Conservation (phyloP, 2,113 vertebrate species). For the Pandion haliaetus region DNA sequence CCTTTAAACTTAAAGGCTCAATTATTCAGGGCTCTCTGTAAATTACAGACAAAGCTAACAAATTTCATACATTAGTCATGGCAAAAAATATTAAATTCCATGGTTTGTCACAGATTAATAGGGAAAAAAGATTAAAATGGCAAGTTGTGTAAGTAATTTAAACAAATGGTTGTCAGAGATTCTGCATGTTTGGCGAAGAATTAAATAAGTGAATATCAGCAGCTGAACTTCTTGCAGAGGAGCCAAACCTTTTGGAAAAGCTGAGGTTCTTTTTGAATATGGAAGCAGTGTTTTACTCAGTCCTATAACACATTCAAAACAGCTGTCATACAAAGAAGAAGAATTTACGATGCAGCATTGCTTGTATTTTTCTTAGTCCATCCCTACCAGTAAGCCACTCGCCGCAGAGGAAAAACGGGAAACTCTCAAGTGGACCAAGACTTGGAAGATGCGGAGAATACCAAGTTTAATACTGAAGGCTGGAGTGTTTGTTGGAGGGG, state of each 20-base stretch:
- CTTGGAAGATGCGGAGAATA: background rate
- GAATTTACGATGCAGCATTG: background rate
- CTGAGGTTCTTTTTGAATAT: background rate
- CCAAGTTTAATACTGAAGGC: background rate
- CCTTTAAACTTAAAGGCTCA: slow-evolving; percentile 55
- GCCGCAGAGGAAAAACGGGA: background rate
- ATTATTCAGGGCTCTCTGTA: slow-evolving; percentile 50
- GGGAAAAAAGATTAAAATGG: slow-evolving; percentile 44
- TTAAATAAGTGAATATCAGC: slow-evolving; percentile 43
- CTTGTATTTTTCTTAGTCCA: slow-evolving; percentile 34
- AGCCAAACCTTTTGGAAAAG: slow-evolving; percentile 38
- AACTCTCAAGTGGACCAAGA: background rate
- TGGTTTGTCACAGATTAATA: slow-evolving; percentile 68
- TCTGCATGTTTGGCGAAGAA: slow-evolving; percentile 50
- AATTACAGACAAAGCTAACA: slow-evolving; percentile 66
- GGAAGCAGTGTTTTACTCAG: background rate
- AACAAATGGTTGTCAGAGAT: slow-evolving; percentile 58
- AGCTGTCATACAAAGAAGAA: slow-evolving; percentile 28
- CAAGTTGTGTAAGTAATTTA: slow-evolving; percentile 50
- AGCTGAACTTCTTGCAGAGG: slow-evolving; percentile 45
- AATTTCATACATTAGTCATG: slow-evolving; percentile 70
- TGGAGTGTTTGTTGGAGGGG: background rate
- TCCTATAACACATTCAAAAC: slow-evolving; percentile 22
- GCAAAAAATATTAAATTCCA: slow-evolving; percentile 68
- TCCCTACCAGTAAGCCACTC: background rate